Percentiles rank a stretch among this genome's conserved stretches.
Conservation (phyloP, 1,140 invertebrate species). For the Drosophila fuyamai region DNA sequence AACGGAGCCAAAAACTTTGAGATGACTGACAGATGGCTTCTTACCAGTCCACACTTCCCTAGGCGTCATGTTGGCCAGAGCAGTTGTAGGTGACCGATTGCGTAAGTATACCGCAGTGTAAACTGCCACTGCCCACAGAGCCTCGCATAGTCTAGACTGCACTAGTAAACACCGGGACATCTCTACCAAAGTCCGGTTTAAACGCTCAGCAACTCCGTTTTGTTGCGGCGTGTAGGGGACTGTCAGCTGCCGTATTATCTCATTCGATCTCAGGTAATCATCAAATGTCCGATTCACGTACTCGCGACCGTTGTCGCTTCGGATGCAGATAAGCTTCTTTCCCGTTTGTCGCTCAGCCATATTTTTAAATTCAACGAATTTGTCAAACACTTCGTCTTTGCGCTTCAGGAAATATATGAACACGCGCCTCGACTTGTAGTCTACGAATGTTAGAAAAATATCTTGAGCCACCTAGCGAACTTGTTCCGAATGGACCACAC, state of each 20-base stretch:
- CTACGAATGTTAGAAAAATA: too few relatives aligned
- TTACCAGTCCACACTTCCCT: slow-evolving; percentile 8
- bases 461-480: too few relatives aligned
- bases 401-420: too few relatives aligned
- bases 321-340: too few relatives aligned
- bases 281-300: not conserved
- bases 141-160: too few relatives aligned
- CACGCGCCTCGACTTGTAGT: too few relatives aligned
- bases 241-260: not conserved
- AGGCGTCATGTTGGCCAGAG: not conserved
- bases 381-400: too few relatives aligned
- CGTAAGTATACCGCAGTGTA: too few relatives aligned
- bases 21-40: slow-evolving; percentile 1
- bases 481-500: too few relatives aligned
- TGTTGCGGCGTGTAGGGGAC: not conserved
- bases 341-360: too few relatives aligned
- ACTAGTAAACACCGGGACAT: not conserved
- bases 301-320: not conserved
- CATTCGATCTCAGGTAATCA: not conserved
- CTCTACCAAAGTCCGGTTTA: not conserved
- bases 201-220: slow-evolving; percentile 4
- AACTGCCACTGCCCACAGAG: too few relatives aligned
- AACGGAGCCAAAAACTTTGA: not conserved
- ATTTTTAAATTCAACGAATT: too few relatives aligned
- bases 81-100: not conserved